A percentile compares a stretch with the other conserved stretches of the same genome.
phyloP scores from a whole-genome alignment of 2,113 vertebrate species.

The Chaenocephalus aceratus region DNA sequence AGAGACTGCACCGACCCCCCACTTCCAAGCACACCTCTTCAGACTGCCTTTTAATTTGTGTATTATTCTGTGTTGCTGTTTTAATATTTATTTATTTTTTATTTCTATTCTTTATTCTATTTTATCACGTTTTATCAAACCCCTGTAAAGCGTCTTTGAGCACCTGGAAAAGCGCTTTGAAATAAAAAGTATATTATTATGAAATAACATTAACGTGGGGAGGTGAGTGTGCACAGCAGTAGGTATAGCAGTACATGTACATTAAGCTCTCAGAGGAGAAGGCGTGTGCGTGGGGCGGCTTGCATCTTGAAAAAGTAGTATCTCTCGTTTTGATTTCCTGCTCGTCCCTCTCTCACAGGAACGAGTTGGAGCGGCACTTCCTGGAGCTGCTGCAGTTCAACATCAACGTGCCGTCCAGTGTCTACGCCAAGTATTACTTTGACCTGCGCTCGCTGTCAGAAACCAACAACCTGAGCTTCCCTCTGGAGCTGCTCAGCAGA shows the following conservation, averaged over 20 bases:
- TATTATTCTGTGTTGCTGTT: too few relatives aligned
- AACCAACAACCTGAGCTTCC: conserved; percentile 94
- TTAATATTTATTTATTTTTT: too few relatives aligned
- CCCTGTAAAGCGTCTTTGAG: too few relatives aligned
- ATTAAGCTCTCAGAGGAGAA: not conserved
- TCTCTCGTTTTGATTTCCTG: not conserved
- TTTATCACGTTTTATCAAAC: too few relatives aligned
- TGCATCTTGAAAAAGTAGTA: too few relatives aligned
- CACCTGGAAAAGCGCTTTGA: too few relatives aligned
- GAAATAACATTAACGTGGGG: not conserved
- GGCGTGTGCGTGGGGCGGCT: not conserved
- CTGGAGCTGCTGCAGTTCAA: conserved; percentile 98
- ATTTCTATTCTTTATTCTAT: too few relatives aligned
- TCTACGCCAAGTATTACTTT: conserved; percentile 99
- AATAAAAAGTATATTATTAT: too few relatives aligned
- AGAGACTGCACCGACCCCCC: too few relatives aligned
- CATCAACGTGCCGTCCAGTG: conserved; percentile 98
- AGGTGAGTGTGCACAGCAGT: conserved; percentile 10
- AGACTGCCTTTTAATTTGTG: too few relatives aligned
- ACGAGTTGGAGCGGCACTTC: conserved; percentile 96
- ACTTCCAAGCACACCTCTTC: too few relatives aligned
- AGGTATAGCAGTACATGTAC: conserved; percentile 5
- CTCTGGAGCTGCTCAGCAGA: conserved; percentile 94
- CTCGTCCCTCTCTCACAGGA: conserved; percentile 80
- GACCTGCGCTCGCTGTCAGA: conserved; percentile 97